These are phyloP conservation scores for Danaus plexippus DNA, from an alignment of 1,140 invertebrate species.

Conservation along the genomic window DNA sequence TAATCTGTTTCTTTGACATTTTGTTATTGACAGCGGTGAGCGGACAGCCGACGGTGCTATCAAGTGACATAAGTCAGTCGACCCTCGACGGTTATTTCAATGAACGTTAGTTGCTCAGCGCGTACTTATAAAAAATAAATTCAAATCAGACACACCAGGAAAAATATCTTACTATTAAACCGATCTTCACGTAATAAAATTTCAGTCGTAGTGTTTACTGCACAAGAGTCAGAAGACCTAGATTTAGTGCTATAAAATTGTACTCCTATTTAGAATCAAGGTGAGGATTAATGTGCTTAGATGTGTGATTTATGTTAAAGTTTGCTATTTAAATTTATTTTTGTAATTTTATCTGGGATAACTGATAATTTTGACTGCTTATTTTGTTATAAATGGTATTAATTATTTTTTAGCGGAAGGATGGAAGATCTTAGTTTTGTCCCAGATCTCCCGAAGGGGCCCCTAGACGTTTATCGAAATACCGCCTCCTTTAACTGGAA, in stretches of 20 bases:
- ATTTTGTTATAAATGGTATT: too few species aligned
- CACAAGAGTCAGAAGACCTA: constrained; percentile 18
- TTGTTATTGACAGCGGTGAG: background rate
- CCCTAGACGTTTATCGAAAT: constrained; percentile 81
- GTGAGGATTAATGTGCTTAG: constrained; percentile 27
- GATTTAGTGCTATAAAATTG: constrained; percentile 14
- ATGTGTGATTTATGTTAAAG: constrained; percentile 1
- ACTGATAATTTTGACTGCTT: too few species aligned
- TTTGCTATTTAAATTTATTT: constrained; percentile 18
- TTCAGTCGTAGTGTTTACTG: constrained; percentile 30
- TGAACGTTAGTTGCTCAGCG: constrained; percentile 11
- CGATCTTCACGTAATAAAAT: constrained; percentile 24
- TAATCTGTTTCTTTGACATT: too few species aligned
- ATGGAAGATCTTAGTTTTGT: constrained; percentile 71
- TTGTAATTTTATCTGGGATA: too few species aligned
- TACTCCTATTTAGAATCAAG: constrained; percentile 33
- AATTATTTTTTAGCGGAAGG: constrained; percentile 7
- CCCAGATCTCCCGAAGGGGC: constrained; percentile 76
- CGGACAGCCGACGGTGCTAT: constrained; percentile 1
- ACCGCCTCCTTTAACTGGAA: constrained; percentile 86
- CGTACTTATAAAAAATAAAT: background rate
- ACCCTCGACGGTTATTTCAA: constrained; percentile 12
- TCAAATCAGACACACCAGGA: constrained; percentile 13
- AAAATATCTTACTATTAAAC: constrained; percentile 19
- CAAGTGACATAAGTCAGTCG: constrained; percentile 7